These are phyloP conservation scores for Trogon melanurus DNA, from an alignment of 2,113 vertebrate genomes.

Conservation along the genomic window DNA sequence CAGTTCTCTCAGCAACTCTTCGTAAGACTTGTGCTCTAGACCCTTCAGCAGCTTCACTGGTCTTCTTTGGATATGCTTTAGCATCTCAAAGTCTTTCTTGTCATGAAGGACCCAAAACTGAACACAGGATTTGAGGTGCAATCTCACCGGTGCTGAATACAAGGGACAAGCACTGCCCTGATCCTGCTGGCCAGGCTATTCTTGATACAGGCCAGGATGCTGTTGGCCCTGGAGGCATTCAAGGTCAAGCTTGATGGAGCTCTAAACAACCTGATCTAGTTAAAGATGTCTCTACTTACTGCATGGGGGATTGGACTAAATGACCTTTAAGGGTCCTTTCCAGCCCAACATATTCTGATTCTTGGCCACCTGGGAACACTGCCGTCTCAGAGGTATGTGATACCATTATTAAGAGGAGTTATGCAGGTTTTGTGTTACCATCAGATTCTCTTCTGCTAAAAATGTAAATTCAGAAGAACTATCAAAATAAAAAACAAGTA, in stretches of 20 bases:
- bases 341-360: too few relatives aligned
- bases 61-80: rapidly evolving
- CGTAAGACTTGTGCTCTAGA: not conserved
- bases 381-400: not conserved
- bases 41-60: rapidly evolving
- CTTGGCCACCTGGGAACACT: not conserved
- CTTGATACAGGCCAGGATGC: not conserved
- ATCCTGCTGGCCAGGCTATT: not conserved
- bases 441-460: not conserved
- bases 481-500: not conserved
- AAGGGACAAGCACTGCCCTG: rapidly evolving
- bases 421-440: not conserved
- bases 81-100: not conserved
- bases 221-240: not conserved
- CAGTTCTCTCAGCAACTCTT: not conserved
- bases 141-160: rapidly evolving
- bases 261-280: too few relatives aligned
- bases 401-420: not conserved
- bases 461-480: not conserved
- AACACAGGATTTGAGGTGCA: rapidly evolving
- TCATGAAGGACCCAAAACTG: not conserved
- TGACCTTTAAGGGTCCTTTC: too few relatives aligned
- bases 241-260: too few relatives aligned
- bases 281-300: too few relatives aligned
- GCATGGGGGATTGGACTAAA: too few relatives aligned